phyloP scores from a whole-genome alignment of 2,888 invertebrate species.

The Caenorhabditis parvicauda region DNA sequence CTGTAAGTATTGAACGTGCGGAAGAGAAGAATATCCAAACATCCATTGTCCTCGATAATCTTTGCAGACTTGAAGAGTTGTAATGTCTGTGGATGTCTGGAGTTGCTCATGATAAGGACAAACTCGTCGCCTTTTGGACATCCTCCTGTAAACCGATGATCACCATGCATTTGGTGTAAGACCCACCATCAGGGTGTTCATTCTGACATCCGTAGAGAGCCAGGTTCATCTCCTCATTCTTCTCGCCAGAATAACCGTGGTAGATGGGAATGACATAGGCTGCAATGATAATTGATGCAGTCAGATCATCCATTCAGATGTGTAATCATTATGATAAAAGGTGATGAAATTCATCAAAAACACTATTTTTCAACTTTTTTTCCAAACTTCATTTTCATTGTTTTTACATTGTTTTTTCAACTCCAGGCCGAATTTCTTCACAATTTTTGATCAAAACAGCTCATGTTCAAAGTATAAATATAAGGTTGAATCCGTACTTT shows the following conservation, averaged over 20 bases:
- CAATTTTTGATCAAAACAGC: too few species aligned
- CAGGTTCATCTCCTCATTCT: constrained; percentile 51
- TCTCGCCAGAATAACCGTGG: constrained; percentile 44
- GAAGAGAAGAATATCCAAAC: constrained; percentile 46
- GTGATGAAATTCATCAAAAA: neutral
- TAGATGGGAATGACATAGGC: constrained; percentile 43
- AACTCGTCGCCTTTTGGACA: constrained; percentile 37
- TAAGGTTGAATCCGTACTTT: too few species aligned
- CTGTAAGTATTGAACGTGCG: constrained; percentile 41
- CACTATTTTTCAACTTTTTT: neutral
- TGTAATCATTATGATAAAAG: neutral
- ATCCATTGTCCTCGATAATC: constrained; percentile 45
- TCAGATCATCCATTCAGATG: neutral
- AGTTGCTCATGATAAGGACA: constrained; percentile 43
- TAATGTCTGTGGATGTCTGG: constrained; percentile 46
- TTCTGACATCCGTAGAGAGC: constrained; percentile 36
- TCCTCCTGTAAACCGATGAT: constrained; percentile 10
- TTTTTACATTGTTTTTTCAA: constrained; percentile 8
- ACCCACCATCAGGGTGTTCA: constrained; percentile 26
- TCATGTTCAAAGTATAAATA: too few species aligned
- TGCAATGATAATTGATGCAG: constrained; percentile 10
- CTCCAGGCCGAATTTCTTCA: too few species aligned
- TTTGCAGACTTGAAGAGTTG: constrained; percentile 48
- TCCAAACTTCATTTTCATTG: constrained; percentile 6
- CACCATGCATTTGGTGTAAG: neutral